Base-by-base conservation (phyloP, 2,113 vertebrate species). In the Eclectus roratus region DNA sequence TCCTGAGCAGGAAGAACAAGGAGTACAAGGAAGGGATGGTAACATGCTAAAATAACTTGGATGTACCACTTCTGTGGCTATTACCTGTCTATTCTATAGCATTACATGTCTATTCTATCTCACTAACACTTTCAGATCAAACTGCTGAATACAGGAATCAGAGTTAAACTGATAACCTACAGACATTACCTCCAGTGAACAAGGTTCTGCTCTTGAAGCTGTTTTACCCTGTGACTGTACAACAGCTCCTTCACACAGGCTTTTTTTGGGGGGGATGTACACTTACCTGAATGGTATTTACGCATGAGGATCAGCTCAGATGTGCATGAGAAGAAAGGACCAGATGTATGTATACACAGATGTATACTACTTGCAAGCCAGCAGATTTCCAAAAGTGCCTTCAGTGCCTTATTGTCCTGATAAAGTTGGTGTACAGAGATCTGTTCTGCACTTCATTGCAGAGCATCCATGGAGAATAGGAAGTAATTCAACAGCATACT, bases 1-100 rank as follows among this genome's bases (percentile, higher is more conserved):
- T 93, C 82, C 46, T 79, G 66, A 94, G 84, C 50, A 76, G 69
- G 41, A 16, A 86, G 65, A 84, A 85, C 85, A 94, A 71, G 89
- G 10, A 61, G 28, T 49, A 77, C 10, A 23, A 43, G 61, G 39
- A 64, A 52, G 23, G 25, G 35, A 70, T 52, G 41, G 50, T 9
- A 76, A 79, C 47, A 77, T 29, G 16, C 13, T 68, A 49, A 86
- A 68, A 47, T 17, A 89, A 64, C 37, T 24, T 43, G 39, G 50
- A 71, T 1, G 0, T 23, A 84, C 29, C 33, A 63, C 23, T 80
- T 84, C 43, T 31, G 6, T 6, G 5, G 37, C 70, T 79, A 46
- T 35, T 27, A 66, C 17, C 39, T 52, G 19, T 58, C 20, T 56
- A 56, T 56, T 56, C 55, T 56, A 35, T 35, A 35, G 56, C 56